A percentile compares a stretch with the other conserved stretches of the same genome.
These are phyloP conservation scores for Eupithecia centaureata DNA, from an alignment of 2,888 invertebrate genomes.

Conservation along the genomic window DNA sequence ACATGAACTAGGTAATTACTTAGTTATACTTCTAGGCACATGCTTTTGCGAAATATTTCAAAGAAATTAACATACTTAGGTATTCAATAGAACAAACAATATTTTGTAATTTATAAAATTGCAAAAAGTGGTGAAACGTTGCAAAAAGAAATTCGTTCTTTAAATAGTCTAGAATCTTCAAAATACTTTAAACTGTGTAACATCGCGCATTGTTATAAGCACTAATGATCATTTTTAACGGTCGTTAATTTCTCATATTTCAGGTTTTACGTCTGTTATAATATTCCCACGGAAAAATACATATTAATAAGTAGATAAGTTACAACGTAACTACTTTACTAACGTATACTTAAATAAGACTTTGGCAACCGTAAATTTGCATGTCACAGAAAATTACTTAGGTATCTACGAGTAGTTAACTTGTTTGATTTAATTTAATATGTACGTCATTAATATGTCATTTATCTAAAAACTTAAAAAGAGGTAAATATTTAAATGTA, in stretches of 20 bases:
- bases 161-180: background rate
- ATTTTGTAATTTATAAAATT: background rate
- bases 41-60: too few relatives aligned
- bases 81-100: too few relatives aligned
- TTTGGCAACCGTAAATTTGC: background rate
- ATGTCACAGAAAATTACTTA: too few relatives aligned
- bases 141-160: background rate
- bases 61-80: too few relatives aligned
- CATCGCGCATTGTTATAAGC: conserved; percentile 22
- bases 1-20: background rate
- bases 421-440: too few relatives aligned
- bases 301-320: conserved; percentile 8
- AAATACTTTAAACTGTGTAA: conserved; percentile 4
- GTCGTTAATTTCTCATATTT: conserved; percentile 29
- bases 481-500: background rate
- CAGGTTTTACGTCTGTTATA: conserved; percentile 26
- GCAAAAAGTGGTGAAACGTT: background rate
- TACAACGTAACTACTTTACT: background rate
- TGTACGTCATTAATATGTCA: too few relatives aligned
- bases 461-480: background rate
- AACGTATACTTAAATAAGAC: background rate
- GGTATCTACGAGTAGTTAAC: too few relatives aligned
- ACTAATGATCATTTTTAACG: conserved; percentile 24
- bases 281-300: conserved; percentile 36
- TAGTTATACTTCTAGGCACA: too few relatives aligned